These are phyloP conservation scores for Solea senegalensis DNA, from an alignment of 2,113 vertebrate species.

Conservation along the genomic window DNA sequence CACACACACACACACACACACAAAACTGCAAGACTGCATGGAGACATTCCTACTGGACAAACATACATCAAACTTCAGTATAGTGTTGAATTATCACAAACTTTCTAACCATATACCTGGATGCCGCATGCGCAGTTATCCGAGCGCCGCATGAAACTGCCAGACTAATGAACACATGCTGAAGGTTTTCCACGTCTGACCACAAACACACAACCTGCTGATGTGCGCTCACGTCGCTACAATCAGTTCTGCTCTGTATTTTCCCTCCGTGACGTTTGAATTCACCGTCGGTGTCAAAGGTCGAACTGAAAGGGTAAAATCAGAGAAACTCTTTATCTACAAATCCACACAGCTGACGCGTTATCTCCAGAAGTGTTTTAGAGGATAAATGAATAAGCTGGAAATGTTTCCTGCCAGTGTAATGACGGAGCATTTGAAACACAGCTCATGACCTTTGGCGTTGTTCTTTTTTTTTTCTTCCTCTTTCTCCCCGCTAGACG, in stretches of 20 bases:
- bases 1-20: neutral
- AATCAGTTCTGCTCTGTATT: too few relatives aligned
- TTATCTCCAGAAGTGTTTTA: slow-evolving; percentile 18
- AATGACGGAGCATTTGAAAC: slow-evolving; percentile 45
- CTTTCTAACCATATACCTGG: neutral
- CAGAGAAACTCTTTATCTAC: neutral
- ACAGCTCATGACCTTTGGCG: slow-evolving; percentile 33
- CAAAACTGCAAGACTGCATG: neutral
- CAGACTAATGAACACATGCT: slow-evolving; percentile 61
- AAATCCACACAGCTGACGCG: slow-evolving; percentile 13
- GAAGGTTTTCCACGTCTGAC: slow-evolving; percentile 58
- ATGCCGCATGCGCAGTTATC: neutral
- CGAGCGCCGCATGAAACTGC: slow-evolving; percentile 36
- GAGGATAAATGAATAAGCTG: slow-evolving; percentile 7
- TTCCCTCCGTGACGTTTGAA: too few relatives aligned
- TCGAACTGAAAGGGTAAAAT: too few relatives aligned
- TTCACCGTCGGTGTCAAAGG: too few relatives aligned
- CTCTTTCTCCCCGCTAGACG: slow-evolving; percentile 1
- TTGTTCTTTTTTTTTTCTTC: slow-evolving; percentile 1
- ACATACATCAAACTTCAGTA: slow-evolving; percentile 10
- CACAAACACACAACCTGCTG: neutral
- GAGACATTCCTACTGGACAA: slow-evolving; percentile 9
- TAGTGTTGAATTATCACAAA: slow-evolving; percentile 28
- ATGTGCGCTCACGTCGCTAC: neutral
- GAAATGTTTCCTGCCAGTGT: slow-evolving; percentile 65